Conservation (phyloP, 1,140 invertebrate genomes). For the Panulirus ornatus region DNA sequence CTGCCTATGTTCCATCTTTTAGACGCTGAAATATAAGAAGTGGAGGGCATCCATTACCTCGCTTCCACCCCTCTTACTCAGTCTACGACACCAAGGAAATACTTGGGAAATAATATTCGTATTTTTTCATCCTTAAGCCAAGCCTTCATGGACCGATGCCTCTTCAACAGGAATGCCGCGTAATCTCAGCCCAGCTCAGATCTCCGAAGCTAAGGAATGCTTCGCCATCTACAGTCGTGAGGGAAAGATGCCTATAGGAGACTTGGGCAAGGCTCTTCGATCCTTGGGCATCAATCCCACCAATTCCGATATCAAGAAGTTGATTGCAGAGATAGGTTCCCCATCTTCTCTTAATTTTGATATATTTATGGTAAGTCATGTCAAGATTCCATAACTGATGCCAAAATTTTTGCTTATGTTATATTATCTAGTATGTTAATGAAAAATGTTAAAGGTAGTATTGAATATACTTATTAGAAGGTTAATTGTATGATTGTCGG, state of each 20-base stretch:
- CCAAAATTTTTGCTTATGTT: not conserved
- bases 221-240: conserved; percentile 37
- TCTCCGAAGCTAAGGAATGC: conserved; percentile 52
- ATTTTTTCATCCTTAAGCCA: too few species aligned
- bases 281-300: conserved; percentile 54
- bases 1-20: too few species aligned
- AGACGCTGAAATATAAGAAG: too few species aligned
- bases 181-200: not conserved
- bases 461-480: not conserved
- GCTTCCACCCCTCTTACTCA: too few species aligned
- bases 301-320: conserved; percentile 34
- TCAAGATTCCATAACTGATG: too few species aligned
- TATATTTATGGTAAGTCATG: conserved; percentile 46
- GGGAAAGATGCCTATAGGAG: conserved; percentile 24
- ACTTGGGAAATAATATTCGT: too few species aligned
- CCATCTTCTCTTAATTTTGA: conserved; percentile 13
- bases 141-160: not conserved
- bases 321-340: conserved; percentile 32
- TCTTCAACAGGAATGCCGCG: conserved; percentile 38
- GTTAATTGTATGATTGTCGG: too few species aligned
- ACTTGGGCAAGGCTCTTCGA: conserved; percentile 39
- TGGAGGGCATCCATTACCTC: too few species aligned
- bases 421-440: not conserved
- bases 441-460: not conserved
- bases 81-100: too few species aligned